phyloP scores from a whole-genome alignment of 2,113 vertebrate genomes.

The Corythaixoides concolor region DNA sequence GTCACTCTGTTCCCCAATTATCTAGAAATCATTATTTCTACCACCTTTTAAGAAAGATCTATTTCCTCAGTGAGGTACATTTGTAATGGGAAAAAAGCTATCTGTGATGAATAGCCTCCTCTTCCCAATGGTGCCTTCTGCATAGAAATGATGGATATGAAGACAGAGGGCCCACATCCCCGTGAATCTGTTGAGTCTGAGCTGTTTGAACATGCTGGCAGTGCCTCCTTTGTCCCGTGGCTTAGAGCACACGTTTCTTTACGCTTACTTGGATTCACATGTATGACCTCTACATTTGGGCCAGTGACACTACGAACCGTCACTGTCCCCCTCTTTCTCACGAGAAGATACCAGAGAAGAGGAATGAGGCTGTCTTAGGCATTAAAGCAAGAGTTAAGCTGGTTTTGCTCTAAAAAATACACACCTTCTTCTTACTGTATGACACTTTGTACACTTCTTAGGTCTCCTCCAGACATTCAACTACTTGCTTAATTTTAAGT shows the following conservation, averaged over 20 bases:
- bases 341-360: not conserved
- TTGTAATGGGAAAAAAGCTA: not conserved
- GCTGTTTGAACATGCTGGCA: not conserved
- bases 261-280: not conserved
- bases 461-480: not conserved
- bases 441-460: not conserved
- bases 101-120: not conserved
- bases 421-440: not conserved
- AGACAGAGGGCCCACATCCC: not conserved
- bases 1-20: not conserved
- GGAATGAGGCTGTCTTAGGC: not conserved
- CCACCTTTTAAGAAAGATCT: not conserved
- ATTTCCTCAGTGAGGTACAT: not conserved
- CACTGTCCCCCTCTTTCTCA: not conserved
- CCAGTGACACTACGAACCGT: not conserved
- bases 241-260: not conserved
- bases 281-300: not conserved
- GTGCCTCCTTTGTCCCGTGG: not conserved
- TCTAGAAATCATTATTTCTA: conserved; percentile 4
- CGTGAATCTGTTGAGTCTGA: not conserved
- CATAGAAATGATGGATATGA: not conserved
- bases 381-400: not conserved
- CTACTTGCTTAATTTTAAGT: not conserved
- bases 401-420: not conserved
- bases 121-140: not conserved